These are phyloP conservation scores for Taxidea taxus DNA, from an alignment of 2,113 vertebrate genomes.

Conservation along the genomic window DNA sequence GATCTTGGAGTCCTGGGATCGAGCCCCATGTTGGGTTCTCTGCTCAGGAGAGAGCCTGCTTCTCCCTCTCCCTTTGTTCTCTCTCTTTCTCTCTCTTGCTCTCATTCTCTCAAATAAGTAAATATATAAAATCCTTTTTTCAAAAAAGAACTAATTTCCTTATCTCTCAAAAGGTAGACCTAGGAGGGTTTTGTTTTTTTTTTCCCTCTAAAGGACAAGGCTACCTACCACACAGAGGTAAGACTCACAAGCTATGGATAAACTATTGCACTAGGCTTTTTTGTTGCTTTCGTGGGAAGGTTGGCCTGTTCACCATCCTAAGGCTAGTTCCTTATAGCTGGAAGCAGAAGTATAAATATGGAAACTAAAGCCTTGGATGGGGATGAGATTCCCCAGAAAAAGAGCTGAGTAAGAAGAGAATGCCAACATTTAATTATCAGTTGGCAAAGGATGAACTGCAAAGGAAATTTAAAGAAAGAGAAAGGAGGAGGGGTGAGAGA, in stretches of 20 bases:
- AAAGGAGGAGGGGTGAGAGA: background rate
- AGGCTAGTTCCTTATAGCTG: background rate
- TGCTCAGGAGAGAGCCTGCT: background rate
- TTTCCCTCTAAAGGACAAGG: background rate
- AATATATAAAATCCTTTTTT: background rate
- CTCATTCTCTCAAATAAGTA: background rate
- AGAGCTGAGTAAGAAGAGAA: background rate
- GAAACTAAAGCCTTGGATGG: background rate
- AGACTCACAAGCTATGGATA: background rate
- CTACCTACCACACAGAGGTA: background rate
- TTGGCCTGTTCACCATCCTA: background rate
- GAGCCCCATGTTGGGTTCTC: background rate
- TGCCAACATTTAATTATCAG: background rate
- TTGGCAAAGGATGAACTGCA: background rate
- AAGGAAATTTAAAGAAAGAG: background rate
- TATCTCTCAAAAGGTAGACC: background rate
- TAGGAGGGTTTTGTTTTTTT: background rate
- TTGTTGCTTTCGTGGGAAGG: background rate
- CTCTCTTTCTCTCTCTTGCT: background rate
- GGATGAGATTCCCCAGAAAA: background rate
- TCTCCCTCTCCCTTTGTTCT: background rate
- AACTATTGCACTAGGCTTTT: background rate
- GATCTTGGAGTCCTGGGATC: background rate
- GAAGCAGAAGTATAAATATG: background rate
- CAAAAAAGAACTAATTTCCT: background rate